Base-by-base conservation (phyloP, 2,113 vertebrate genomes). In the Lampris incognitus region DNA sequence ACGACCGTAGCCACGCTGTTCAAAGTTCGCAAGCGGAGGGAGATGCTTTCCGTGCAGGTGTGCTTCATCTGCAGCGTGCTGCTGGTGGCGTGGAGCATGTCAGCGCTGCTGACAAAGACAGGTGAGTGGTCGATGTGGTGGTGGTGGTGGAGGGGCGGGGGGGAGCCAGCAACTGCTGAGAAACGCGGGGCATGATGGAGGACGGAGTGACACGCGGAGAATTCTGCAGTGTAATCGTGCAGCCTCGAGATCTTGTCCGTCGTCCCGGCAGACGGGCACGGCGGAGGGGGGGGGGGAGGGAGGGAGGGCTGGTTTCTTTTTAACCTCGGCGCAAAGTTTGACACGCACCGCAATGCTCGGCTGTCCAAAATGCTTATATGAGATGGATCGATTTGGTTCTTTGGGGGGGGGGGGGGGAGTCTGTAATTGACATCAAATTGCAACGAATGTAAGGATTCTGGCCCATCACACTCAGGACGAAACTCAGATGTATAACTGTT, bases 1-100 rank as follows among this genome's bases (percentile, higher is more conserved):
- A 93, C 89, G 9, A 90, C 93, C 37, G 91, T 94, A 0, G 60
- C 87, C 0, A 95, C 93, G 89, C 94, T 95, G 69, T 96, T 95
- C 69, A 96, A 97, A 97, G 96, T 98, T 96, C 97, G 96, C 81
- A 94, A 94, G 92, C 93, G 96, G 95, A 92, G 96, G 81, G 96
- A 98, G 94, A 96, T 97, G 97, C 92, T 98, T 74, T 92, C 94
- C 66, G 95, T 95, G 60, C 97, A 98, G 90, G 94, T 97, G 87
- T 96, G 95, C 86, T 96, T 97, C 81, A 89, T 98, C 92, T 97
- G 97, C 96, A 95, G 95, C 74, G 91, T 96, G 89, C 95, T 98
- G 84, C 93, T 95, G 88, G 91, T 96, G 92, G 95, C 89, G 66
- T 98, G 97, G 96, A 94, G 94, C 89, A 93, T 96, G 93, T 95